Evolutionary conservation across 2,797 vertebrate species (phyloP), one percentile per base, ranked within the genome.

Genomic region (Choloepus didactylus): DNA sequence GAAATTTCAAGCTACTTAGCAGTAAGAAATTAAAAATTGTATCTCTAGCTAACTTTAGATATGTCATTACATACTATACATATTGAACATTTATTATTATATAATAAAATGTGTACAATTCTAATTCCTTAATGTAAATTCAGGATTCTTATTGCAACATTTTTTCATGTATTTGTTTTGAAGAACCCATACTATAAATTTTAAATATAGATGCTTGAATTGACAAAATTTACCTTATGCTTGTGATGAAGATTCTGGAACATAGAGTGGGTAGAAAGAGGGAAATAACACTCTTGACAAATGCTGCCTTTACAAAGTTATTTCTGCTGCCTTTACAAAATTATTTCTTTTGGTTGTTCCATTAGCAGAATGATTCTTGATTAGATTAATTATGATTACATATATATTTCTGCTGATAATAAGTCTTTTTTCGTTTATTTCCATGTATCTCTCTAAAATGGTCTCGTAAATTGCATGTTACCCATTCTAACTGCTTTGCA

Each of bases 31-130:
- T 83, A 41, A 85, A 93, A 88, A 73, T 31, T 46, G 2, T 31
- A 35, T 91, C 19, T 94, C 38, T 93, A 92, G 75, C 11, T 93
- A 90, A 75, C 14, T 80, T 8, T 67, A 89, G 1, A 6, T 25
- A 51, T 27, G 18, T 2, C 89, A n/a, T 59, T 38, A n/a, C 21
- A 27, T 66, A 75, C 3, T 70, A 0, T 62, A 44, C 54, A 29
- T 51, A 60, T 21, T 88, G 89, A 51, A 35, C 3, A 85, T 67
- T 93, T 83, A 66, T 70, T 72, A 73, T 6, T 56, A 72, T 41
- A 31, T 89, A 56, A 87, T 66, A 70, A 91, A 82, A 59, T 91
- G 6, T 35, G 38, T 35, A 38, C 29, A 49, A 31, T 49, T 82
- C 25, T 80, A 23, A 87, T 60, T 77, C 31, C 9, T 76, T 77